Base-by-base conservation (phyloP, 2,888 invertebrate genomes). In the Parapristionchus giblindavisi region DNA sequence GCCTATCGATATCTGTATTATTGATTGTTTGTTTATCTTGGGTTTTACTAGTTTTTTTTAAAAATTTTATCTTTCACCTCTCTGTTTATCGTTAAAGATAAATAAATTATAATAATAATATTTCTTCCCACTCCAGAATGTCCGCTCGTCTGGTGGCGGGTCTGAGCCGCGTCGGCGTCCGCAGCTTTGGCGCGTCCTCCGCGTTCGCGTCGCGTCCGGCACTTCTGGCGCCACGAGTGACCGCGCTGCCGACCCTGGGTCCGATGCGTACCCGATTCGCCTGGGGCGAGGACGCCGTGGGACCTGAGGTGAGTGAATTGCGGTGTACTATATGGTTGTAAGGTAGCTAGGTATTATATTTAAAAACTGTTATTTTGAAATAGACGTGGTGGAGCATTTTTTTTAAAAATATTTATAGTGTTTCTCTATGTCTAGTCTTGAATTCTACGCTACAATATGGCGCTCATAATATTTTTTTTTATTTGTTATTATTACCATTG, bases 281-380 rank as follows among this genome's bases (percentile, higher is more conserved):
- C 3, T 84, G 79, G 79, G 84, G 84, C 77, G 78, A 79, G 40
- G 84, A 84, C 74, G 84, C 84, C 17, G 74, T 78, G 36, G 84
- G 84, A 11, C 83, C 84, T 34, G 51, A 76, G 56, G 74, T 74
- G 17, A 1, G 68, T 6, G 4, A 14, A 5, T 8, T 6, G n/a
- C 5, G 56, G 17, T 6, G 17, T 24, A 36, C 14, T 61, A 6
- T 36, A 61, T n/a, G n/a, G n/a, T n/a, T n/a, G n/a, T n/a, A n/a
- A n/a, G n/a, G n/a, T n/a, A n/a, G n/a, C n/a, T n/a, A n/a, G n/a
- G n/a, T n/a, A n/a, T n/a, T n/a, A n/a, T n/a, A n/a, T n/a, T n/a
- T n/a, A n/a, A n/a, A n/a, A n/a, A n/a, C n/a, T n/a, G n/a, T n/a
- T 29, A 21, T 29, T 14, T 40, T 14, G 21, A 17, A 29, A 48